phyloP scores from a whole-genome alignment of 2,888 invertebrate species.

The Pheosia tremula region DNA sequence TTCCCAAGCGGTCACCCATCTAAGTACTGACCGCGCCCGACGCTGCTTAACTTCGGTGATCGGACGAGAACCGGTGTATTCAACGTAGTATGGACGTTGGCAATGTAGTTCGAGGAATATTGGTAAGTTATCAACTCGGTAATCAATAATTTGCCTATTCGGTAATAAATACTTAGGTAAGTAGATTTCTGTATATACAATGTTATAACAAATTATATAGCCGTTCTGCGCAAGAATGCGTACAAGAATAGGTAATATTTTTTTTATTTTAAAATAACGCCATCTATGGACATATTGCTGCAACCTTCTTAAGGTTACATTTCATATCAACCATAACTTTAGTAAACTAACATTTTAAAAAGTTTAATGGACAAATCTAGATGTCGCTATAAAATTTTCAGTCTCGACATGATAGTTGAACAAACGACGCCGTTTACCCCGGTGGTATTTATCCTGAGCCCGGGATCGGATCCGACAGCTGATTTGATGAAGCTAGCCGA shows the following conservation, averaged over 20 bases:
- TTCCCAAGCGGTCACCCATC: slow-evolving; percentile 80
- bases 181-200: too few species aligned
- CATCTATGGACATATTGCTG: too few species aligned
- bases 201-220: too few species aligned
- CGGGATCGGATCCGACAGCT: slow-evolving; percentile 96
- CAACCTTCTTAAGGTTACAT: not conserved
- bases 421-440: slow-evolving; percentile 94
- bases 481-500: slow-evolving; percentile 93
- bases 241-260: too few species aligned
- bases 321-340: not conserved
- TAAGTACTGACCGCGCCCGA: slow-evolving; percentile 80
- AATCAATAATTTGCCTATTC: too few species aligned
- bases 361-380: too few species aligned
- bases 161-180: too few species aligned
- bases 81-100: slow-evolving; percentile 75
- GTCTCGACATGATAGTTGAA: slow-evolving; percentile 92
- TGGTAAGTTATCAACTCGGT: too few species aligned
- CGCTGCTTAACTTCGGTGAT: slow-evolving; percentile 81
- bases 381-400: slow-evolving; percentile 55
- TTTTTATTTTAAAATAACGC: too few species aligned
- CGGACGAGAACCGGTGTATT: slow-evolving; percentile 80
- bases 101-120: slow-evolving; percentile 10
- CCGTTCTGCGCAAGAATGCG: too few species aligned
- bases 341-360: too few species aligned
- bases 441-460: slow-evolving; percentile 96